These are phyloP conservation scores for Hylaea fasciaria DNA, from an alignment of 2,888 invertebrate species.

Conservation along the genomic window DNA sequence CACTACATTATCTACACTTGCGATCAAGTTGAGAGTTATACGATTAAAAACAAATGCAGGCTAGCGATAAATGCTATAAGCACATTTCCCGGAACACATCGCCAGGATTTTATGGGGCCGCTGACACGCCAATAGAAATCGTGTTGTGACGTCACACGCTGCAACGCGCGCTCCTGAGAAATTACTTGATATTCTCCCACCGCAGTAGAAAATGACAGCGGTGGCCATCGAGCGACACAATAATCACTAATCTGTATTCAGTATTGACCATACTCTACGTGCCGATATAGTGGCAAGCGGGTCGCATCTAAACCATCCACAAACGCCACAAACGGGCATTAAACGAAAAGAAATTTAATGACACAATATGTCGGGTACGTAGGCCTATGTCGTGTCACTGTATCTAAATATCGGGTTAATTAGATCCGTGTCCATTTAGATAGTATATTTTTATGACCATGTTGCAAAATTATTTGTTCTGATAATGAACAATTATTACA, in stretches of 20 bases:
- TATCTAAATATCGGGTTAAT: background rate
- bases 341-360: slow-evolving; percentile 18
- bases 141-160: slow-evolving; percentile 33
- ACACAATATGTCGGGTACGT: slow-evolving; percentile 2
- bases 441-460: too few relatives aligned
- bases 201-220: slow-evolving; percentile 31
- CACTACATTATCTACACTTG: too few relatives aligned
- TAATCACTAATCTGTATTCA: slow-evolving; percentile 28
- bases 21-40: too few relatives aligned
- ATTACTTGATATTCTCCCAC: slow-evolving; percentile 28
- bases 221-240: slow-evolving; percentile 14
- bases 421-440: too few relatives aligned
- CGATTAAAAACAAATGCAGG: background rate
- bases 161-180: slow-evolving; percentile 32
- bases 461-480: too few relatives aligned
- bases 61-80: background rate
- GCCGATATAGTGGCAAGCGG: slow-evolving; percentile 12
- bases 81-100: slow-evolving; percentile 21
- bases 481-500: too few relatives aligned
- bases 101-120: slow-evolving; percentile 18
- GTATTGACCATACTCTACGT: slow-evolving; percentile 18
- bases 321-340: slow-evolving; percentile 5
- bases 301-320: background rate
- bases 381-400: background rate
- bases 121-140: slow-evolving; percentile 31